Base-by-base conservation (phyloP, 1,140 invertebrate species). In the Zaprionus tsacasi region DNA sequence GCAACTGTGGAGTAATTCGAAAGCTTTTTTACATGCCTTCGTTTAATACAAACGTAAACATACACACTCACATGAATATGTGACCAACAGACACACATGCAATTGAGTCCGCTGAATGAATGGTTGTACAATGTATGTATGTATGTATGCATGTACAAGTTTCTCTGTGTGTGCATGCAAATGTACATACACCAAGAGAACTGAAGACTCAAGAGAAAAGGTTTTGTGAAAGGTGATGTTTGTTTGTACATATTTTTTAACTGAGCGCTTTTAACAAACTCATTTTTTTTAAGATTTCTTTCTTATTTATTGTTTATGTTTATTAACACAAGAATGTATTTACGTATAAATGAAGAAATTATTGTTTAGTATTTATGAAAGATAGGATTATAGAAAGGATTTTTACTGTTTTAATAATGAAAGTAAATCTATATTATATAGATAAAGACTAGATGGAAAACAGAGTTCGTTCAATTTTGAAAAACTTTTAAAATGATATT, bases 141-240 rank as follows among this genome's bases (percentile, higher is more conserved):
- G 48, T 36, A 15, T 45, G 12, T 27, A n/a, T 60, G 38, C 33
- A 27, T 61, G 48, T 21, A 50, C 43, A 6, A 30, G 27, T 30
- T 30, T 30, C 27, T 30, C 27, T 30, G 27, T 30, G 27, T 48
- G n/a, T 60, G 27, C 27, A 43, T 48, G 58, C 10, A 59, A 45
- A 45, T 45, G 52, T 21, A 48, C 12, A 64, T 21, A 48, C 8
- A 64, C 27, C 79, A 76, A 73, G 55, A 85, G 72, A 82, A 68
- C 59, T 63, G 63, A 59, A 82, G 65, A 70, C 78, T 78, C 69
- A 68, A 88, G 83, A 83, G 83, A 80, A 88, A 87, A 35, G 33
- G 10, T 88, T 87, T 87, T 87, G 83, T 87, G 83, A 87, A 87
- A 87, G 83, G 83, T 87, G 83, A 79, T 88, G 82, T 82, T 82